Evolutionary conservation across 2,113 vertebrate genomes (phyloP).

Genomic region (Microcebus ravelobensis): DNA sequence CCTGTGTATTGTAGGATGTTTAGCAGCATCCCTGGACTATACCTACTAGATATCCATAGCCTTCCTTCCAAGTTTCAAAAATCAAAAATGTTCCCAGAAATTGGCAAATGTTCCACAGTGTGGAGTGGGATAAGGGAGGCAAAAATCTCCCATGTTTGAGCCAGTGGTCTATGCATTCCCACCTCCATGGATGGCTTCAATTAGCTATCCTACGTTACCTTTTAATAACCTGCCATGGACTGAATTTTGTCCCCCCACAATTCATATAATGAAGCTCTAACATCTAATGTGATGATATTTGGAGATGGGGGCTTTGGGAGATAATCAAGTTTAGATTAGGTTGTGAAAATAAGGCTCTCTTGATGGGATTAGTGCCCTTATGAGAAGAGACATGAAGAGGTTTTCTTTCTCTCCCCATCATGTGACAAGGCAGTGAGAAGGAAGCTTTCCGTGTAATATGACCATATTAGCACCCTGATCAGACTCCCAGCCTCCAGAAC

Average conservation of each 20-base stretch:
- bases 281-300: neutral
- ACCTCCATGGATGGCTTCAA: neutral
- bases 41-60: neutral
- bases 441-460: neutral
- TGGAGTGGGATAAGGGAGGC: no score
- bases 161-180: neutral
- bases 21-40: neutral
- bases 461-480: accelerated
- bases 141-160: neutral
- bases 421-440: neutral
- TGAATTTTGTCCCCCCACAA: neutral
- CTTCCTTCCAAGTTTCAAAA: neutral
- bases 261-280: neutral
- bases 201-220: neutral
- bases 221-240: neutral
- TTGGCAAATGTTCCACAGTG: neutral
- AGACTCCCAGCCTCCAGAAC: neutral
- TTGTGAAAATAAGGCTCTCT: neutral
- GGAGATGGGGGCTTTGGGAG: neutral
- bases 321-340: neutral
- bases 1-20: neutral
- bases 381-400: neutral
- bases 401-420: neutral
- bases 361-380: neutral
- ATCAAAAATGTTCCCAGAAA: neutral